Evolutionary conservation across 2,888 invertebrate genomes (phyloP), one percentile per base, ranked within the genome.

Genomic region (Priocnemis perturbator): DNA sequence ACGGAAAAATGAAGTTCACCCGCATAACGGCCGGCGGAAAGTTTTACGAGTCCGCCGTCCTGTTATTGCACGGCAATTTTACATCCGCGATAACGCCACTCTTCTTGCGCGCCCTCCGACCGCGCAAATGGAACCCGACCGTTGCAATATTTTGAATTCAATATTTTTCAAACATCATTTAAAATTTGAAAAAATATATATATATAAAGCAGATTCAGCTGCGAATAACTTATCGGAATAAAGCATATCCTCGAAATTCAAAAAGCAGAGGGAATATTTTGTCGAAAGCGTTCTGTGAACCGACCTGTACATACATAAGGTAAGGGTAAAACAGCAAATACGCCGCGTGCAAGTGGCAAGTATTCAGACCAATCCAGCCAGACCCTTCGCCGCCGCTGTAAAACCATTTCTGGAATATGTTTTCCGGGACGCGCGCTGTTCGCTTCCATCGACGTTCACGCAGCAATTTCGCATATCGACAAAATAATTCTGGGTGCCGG

Each of bases 121-220:
- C 11, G 7, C 37, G 37, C 37, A 37, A 37, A 37, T 37, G 37
- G 37, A 37, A 37, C 14, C 37, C 64, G 64, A 71, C 67, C 67
- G 71, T 50, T 19, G 52, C 75, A 55, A 68, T 76, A 68, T 53
- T 45, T 61, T 30, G 52, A 64, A 72, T 72, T 70, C 76, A 67
- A 74, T 74, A 71, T 78, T 78, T 74, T 73, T 63, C 64, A 67
- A 71, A 69, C 60, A 30, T 60, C 60, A 60, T 57, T n/a, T n/a
- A n/a, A n/a, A n/a, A n/a, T n/a, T n/a, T n/a, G 60, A 64, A 55
- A 26, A 50, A 37, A 37, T 37, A 3, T 3, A 37, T 37, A 37
- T 37, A 7, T 11, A 9, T 4, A 26, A 26, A 26, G 26, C 26
- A 26, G 26, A 26, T 4, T 7, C 26, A 26, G 3, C 26, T 26